A percentile compares a stretch with the other conserved stretches of the same genome.
phyloP scores from a whole-genome alignment of 2,888 invertebrate genomes.

The Eupithecia subfuscata region DNA sequence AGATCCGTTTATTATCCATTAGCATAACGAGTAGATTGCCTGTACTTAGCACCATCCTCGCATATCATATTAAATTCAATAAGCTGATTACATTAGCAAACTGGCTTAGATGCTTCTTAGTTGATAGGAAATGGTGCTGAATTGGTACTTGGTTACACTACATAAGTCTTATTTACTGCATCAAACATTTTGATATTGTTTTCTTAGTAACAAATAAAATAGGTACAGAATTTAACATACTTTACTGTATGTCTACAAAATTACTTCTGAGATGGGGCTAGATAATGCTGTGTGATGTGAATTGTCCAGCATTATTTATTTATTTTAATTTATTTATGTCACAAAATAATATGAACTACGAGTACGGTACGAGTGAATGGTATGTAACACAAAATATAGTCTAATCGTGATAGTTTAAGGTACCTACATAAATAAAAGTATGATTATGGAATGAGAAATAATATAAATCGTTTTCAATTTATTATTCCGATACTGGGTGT shows the following conservation, averaged over 20 bases:
- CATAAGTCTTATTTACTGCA: no score
- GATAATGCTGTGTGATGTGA: no score
- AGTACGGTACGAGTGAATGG: background rate
- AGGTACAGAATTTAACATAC: background rate
- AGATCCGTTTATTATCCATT: background rate
- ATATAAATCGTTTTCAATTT: slow-evolving; percentile 5
- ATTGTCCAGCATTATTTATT: no score
- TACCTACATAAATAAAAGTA: background rate
- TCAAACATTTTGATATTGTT: background rate
- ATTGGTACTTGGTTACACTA: background rate
- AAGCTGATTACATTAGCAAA: background rate
- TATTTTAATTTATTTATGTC: no score
- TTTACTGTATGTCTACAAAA: background rate
- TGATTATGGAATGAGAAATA: background rate
- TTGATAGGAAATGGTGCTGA: background rate
- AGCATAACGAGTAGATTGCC: background rate
- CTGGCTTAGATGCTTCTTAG: background rate
- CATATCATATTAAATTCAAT: slow-evolving; percentile 1
- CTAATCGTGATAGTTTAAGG: background rate
- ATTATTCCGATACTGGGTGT: background rate
- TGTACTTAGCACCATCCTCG: background rate
- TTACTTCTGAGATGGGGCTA: background rate
- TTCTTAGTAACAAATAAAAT: background rate
- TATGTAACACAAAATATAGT: background rate
- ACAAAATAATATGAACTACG: background rate